Evolutionary conservation across 2,888 invertebrate species (phyloP).

Genomic region (Anodontia alba): DNA sequence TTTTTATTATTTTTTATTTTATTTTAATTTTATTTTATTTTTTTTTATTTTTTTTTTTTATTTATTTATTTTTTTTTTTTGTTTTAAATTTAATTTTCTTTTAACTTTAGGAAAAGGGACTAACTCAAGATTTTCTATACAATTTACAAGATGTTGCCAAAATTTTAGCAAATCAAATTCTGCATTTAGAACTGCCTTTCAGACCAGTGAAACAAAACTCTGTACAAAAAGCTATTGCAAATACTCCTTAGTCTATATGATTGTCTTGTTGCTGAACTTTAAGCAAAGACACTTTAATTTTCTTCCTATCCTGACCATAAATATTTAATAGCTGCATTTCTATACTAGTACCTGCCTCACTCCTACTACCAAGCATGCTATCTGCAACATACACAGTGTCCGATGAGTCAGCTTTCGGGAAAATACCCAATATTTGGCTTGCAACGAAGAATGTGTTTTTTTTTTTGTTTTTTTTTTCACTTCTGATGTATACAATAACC

Average conservation of each 20-base stretch:
- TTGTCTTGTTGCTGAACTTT: constrained; percentile 2
- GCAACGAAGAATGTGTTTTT: no score
- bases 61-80: no score
- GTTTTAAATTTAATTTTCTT: no score
- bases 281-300: neutral
- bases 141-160: no score
- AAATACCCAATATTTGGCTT: no score
- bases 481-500: no score
- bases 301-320: neutral
- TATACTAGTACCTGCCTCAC: neutral
- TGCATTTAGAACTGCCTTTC: neutral
- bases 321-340: neutral
- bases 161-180: constrained; percentile 10
- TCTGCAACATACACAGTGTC: neutral
- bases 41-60: no score
- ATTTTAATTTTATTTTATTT: no score
- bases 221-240: no score
- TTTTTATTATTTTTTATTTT: no score
- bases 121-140: neutral
- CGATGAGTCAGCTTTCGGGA: no score
- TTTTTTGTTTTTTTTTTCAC: no score
- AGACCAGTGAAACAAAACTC: neutral
- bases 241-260: neutral
- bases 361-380: neutral
- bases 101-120: neutral